Evolutionary conservation across 2,888 invertebrate genomes (phyloP), one percentile per base, ranked within the genome.

Genomic region (Drosophila neotestacea): DNA sequence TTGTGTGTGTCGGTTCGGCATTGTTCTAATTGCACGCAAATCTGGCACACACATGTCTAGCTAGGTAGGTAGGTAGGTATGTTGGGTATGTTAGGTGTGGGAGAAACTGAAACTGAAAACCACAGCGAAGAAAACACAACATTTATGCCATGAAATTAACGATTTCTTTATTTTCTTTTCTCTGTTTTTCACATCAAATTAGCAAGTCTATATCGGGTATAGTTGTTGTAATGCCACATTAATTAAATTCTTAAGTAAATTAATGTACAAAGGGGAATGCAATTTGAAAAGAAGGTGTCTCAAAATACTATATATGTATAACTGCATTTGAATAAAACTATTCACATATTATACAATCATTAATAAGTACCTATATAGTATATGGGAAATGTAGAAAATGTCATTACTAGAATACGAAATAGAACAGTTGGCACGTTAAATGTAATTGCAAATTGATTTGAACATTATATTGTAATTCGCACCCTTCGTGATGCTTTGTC

Each of bases 21-120:
- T 71, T 71, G 51, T 63, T 59, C 66, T 58, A 64, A 72, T 64
- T 71, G 65, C 64, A 72, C 47, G 56, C 28, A 47, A 69, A 58
- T 41, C 32, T 46, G 51, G 42, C 56, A 41, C 56, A 56, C 42
- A 51, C 16, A 38, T 30, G 9, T 36, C 30, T 16, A 16, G 16
- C 30, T 16, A 16, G 16, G 16, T 16, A 16, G 16, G 16, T 16
- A 16, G 16, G 16, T 16, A 2, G 5, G 50, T 22, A 0, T 32
- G 42, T 6, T 27, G 44, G 34, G 41, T 36, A 30, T 36, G 63
- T 9, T 36, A 30, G 41, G 63, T 9, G 48, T 56, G 58, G 36
- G 44, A 51, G 51, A 46, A 65, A 65, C 39, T 16, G 51, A 46
- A 65, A 65, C 39, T 16, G n/a, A 52, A 65, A 65, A 65, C 65